Evolutionary conservation across 1,140 invertebrate genomes (phyloP).

Genomic region (Oryctes rhinoceros): DNA sequence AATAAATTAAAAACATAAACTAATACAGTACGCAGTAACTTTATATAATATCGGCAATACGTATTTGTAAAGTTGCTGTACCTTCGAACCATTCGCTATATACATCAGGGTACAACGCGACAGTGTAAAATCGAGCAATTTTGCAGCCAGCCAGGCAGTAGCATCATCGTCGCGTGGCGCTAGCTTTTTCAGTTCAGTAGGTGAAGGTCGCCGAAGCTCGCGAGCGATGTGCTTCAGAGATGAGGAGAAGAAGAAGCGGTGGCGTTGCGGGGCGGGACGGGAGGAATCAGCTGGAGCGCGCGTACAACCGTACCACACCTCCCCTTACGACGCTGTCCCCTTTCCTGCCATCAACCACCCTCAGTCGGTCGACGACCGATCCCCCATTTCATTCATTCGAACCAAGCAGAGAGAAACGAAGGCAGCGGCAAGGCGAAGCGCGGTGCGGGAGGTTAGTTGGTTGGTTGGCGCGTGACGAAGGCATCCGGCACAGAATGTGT

Average conservation of each 20-base stretch:
- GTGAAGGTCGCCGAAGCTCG: conserved; percentile 41
- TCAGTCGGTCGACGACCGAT: neutral
- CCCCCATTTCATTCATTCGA: conserved; percentile 42
- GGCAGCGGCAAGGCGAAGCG: neutral
- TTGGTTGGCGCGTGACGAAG: neutral
- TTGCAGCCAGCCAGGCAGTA: neutral
- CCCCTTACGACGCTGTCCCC: neutral
- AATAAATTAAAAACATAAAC: too few species aligned
- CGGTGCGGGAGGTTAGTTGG: neutral
- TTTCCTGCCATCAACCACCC: neutral
- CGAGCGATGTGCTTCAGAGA: neutral
- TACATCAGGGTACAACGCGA: too few species aligned
- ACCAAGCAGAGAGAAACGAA: neutral
- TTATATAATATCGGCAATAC: too few species aligned
- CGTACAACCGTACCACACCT: conserved; percentile 27
- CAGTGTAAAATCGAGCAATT: neutral
- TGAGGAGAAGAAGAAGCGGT: conserved; percentile 10
- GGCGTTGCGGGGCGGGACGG: neutral
- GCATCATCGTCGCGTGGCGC: neutral
- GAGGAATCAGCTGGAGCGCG: conserved; percentile 43
- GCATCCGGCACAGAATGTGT: conserved; percentile 6
- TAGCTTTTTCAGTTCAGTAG: conserved; percentile 44
- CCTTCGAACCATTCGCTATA: too few species aligned
- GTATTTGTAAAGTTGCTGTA: too few species aligned
- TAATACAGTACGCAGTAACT: too few species aligned